These are phyloP conservation scores for Erpornis zantholeuca DNA, from an alignment of 2,113 vertebrate species.

Conservation along the genomic window DNA sequence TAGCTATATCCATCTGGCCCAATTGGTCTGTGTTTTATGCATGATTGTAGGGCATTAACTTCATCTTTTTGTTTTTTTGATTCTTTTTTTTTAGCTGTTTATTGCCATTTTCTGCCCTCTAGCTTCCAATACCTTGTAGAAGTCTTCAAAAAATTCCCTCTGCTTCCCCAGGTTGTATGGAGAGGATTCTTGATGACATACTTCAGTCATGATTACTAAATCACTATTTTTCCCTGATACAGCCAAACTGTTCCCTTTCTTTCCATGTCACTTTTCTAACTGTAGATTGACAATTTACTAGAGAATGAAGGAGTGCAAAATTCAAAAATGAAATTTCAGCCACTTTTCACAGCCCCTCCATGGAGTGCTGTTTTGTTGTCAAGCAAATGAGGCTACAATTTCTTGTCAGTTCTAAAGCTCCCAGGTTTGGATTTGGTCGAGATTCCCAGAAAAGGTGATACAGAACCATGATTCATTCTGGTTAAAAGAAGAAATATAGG, in stretches of 20 bases:
- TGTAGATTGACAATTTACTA: background rate
- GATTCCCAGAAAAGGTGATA: background rate
- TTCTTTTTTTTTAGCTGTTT: fast-evolving
- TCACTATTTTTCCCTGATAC: background rate
- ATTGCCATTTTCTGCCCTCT: background rate
- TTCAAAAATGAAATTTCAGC: background rate
- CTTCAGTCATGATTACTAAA: background rate
- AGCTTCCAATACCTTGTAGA: background rate
- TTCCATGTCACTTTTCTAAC: background rate
- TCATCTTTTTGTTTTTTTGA: background rate
- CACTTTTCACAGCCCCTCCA: background rate
- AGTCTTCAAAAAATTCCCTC: background rate
- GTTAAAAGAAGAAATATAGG: background rate
- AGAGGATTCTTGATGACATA: background rate
- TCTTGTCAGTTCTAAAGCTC: background rate
- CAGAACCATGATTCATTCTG: background rate
- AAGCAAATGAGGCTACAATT: background rate
- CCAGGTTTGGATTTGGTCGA: background rate
- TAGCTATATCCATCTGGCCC: background rate
- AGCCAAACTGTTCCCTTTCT: background rate
- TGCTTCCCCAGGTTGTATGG: background rate
- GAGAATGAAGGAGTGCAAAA: background rate
- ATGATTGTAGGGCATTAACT: background rate
- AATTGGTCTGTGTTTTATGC: background rate
- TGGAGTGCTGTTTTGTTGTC: background rate